Evolutionary conservation across 2,113 vertebrate species (phyloP).

Genomic region (Rana temporaria): DNA sequence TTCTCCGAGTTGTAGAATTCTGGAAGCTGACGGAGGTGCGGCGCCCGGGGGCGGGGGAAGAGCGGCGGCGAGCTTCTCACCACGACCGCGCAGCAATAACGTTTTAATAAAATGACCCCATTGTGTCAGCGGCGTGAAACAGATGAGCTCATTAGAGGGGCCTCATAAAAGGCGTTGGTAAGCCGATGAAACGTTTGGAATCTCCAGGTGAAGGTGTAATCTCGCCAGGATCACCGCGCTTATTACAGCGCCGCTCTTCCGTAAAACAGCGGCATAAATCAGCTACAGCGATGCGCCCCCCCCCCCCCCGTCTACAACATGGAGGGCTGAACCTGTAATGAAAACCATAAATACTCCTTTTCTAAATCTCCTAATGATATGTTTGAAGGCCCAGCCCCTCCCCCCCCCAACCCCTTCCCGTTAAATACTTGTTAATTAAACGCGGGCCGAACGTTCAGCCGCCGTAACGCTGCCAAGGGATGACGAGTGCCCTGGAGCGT

Average conservation of each 20-base stretch:
- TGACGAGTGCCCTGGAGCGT: too few species aligned
- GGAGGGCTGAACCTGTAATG: constrained; percentile 6
- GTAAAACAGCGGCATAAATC: constrained; percentile 23
- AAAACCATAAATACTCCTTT: constrained; percentile 30
- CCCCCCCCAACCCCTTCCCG: too few species aligned
- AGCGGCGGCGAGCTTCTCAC: background rate
- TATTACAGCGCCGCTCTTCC: background rate
- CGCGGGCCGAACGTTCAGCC: too few species aligned
- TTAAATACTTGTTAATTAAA: constrained; percentile 3
- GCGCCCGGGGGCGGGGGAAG: background rate
- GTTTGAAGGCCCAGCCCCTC: background rate
- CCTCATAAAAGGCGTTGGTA: constrained; percentile 28
- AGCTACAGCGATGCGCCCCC: background rate
- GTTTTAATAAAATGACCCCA: constrained; percentile 49
- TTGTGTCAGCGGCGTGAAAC: constrained; percentile 42
- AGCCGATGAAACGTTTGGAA: constrained; percentile 23
- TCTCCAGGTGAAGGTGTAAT: constrained; percentile 41
- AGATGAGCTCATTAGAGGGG: constrained; percentile 49
- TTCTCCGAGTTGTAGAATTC: background rate
- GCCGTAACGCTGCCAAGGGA: too few species aligned
- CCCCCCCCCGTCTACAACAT: background rate
- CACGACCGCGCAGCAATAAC: constrained; percentile 16
- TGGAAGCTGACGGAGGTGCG: background rate
- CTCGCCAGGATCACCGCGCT: constrained; percentile 1
- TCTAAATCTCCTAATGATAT: background rate